phyloP scores from a whole-genome alignment of 2,888 invertebrate genomes.

The Coleophora deauratella region DNA sequence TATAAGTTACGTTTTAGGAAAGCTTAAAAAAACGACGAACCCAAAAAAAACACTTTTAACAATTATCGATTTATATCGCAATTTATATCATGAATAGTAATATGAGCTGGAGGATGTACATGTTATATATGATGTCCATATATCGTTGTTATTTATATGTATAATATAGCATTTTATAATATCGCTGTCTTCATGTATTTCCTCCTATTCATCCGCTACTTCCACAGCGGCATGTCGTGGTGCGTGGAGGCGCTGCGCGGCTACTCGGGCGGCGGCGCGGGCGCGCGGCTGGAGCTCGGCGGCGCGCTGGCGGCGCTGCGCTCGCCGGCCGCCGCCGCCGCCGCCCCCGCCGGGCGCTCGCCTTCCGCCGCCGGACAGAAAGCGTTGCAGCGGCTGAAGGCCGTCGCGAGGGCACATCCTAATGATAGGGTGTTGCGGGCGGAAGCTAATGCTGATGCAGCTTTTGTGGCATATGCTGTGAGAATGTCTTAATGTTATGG shows the following conservation, averaged over 20 bases:
- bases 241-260: conserved; percentile 95
- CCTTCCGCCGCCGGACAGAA: conserved; percentile 27
- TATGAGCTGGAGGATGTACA: too few relatives aligned
- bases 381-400: conserved; percentile 51
- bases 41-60: too few relatives aligned
- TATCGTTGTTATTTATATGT: too few relatives aligned
- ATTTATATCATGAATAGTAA: too few relatives aligned
- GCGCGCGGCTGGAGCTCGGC: conserved; percentile 87
- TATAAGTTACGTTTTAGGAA: too few relatives aligned
- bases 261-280: conserved; percentile 85
- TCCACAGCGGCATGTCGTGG: conserved; percentile 77
- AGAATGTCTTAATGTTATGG: conserved; percentile 5
- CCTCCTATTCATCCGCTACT: too few relatives aligned
- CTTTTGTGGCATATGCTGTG: conserved; percentile 63
- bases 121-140: too few relatives aligned
- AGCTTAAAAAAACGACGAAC: too few relatives aligned
- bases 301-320: conserved; percentile 87
- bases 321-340: conserved; percentile 49
- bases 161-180: too few relatives aligned
- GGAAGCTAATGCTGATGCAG: conserved; percentile 62
- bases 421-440: conserved; percentile 55
- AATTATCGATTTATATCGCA: too few relatives aligned
- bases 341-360: conserved; percentile 25
- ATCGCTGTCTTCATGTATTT: too few relatives aligned
- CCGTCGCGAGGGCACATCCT: conserved; percentile 58